Conservation (phyloP, 2,888 invertebrate genomes). For the Dysmachus trigonus region DNA sequence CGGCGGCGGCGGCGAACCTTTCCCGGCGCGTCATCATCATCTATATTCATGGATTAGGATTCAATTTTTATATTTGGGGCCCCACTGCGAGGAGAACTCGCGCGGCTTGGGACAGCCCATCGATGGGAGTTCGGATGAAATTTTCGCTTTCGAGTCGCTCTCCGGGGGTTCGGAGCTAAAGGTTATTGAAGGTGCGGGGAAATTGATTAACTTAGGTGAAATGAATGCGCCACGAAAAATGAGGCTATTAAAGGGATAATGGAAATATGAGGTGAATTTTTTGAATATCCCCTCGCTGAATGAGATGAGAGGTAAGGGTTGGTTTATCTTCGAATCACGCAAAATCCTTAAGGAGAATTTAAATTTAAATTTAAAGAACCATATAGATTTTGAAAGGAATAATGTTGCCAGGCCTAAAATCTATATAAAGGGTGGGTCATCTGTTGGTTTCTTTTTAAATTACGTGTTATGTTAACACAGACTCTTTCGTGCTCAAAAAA, state of each 20-base stretch:
- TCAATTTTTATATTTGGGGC: slow-evolving; percentile 60
- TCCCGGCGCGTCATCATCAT: slow-evolving; percentile 60
- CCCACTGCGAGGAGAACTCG: not conserved
- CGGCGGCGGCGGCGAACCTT: not conserved
- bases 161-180: not conserved
- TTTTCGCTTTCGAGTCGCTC: not conserved
- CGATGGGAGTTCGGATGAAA: slow-evolving; percentile 7
- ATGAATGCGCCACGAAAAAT: slow-evolving; percentile 12
- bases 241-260: slow-evolving; percentile 33
- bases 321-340: not conserved
- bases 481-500: no score
- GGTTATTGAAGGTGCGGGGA: not conserved
- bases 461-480: no score
- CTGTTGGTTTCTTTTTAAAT: no score
- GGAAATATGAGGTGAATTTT: slow-evolving; percentile 16
- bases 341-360: not conserved
- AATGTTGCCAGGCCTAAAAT: no score
- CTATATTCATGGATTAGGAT: slow-evolving; percentile 66
- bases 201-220: slow-evolving; percentile 28
- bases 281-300: not conserved
- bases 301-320: not conserved
- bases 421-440: no score
- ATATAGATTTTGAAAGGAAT: no score
- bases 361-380: no score
- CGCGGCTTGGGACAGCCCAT: not conserved